A percentile compares a stretch with the other conserved stretches of the same genome.
These are phyloP conservation scores for Protosalanx chinensis DNA, from an alignment of 2,797 vertebrate species.

Conservation along the genomic window DNA sequence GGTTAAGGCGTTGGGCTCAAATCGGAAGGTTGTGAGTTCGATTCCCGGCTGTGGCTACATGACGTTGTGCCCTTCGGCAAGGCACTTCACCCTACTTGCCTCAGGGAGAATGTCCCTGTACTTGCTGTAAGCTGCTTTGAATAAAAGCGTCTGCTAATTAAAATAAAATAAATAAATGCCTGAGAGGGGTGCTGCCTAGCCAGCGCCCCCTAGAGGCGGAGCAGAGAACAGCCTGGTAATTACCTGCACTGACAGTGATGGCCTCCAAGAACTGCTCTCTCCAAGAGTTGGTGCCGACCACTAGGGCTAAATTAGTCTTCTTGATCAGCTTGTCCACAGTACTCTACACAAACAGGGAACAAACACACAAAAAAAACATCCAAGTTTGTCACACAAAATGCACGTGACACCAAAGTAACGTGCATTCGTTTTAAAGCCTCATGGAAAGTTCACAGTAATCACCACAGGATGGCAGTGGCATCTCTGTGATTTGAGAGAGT, in stretches of 20 bases:
- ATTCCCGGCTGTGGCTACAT: too few species aligned
- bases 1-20: too few species aligned
- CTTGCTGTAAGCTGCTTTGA: too few species aligned
- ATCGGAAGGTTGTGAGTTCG: too few species aligned
- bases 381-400: neutral
- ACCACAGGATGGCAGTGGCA: slow-evolving; percentile 65
- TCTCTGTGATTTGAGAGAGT: slow-evolving; percentile 17
- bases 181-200: neutral
- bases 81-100: too few species aligned
- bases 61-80: too few species aligned
- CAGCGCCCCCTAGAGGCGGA: slow-evolving; percentile 7
- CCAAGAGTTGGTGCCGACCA: slow-evolving; percentile 98
- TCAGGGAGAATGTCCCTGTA: too few species aligned
- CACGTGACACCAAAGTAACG: neutral
- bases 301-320: slow-evolving; percentile 97
- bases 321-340: slow-evolving; percentile 98
- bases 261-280: slow-evolving; percentile 98
- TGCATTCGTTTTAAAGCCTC: neutral
- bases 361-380: slow-evolving; percentile 13
- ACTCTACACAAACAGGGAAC: slow-evolving; percentile 66
- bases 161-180: too few species aligned
- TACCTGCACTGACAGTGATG: slow-evolving; percentile 98
- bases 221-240: slow-evolving; percentile 23
- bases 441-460: slow-evolving; percentile 9
- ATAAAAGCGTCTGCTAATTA: too few species aligned